Evolutionary conservation across 2,797 vertebrate genomes (phyloP), one percentile per base, ranked within the genome.

Genomic region (Pangasius macronema): DNA sequence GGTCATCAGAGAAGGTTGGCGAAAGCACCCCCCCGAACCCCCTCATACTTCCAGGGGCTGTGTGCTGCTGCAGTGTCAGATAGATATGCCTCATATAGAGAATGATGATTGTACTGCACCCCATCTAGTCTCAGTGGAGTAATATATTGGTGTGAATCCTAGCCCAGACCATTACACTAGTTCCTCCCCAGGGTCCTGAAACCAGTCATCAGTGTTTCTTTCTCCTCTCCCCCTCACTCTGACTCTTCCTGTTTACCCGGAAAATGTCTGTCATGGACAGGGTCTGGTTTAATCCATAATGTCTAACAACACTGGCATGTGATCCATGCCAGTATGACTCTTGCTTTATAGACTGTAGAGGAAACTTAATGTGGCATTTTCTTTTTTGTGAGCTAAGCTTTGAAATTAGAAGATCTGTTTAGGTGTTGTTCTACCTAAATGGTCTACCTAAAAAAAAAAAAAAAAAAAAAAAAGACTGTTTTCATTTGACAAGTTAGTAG

Each of bases 161-260:
- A 67, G n/a, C 46, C 61, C 61, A 83, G 61, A 67, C 81, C 46
- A 83, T 83, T 67, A 83, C 63, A 51, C 42, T 67, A 61, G 55
- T 57, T 57, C 39, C 16, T 67, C 42, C 42, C 61, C n/a, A 22
- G n/a, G 46, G 42, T 16, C 59, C 27, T 82, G n/a, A 65, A 65
- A 82, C 59, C 14, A 67, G 42, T 49, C 81, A 82, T 13, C 42
- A 51, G 42, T 68, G 63, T 67, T 82, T 65, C 39, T 63, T 20
- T 49, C 8, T 51, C 46, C 27, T 22, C 46, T 51, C n/a, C 42
- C 9, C 46, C 18, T 30, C 18, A 22, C 27, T 14, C 61, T 33
- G 18, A 51, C 46, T 6, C n/a, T 33, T 68, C 46, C 63, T 53
- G 82, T 13, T 53, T 67, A 24, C 36, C 46, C 7, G 63, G 10